phyloP scores from a whole-genome alignment of 2,888 invertebrate genomes.

The Stomorhina lunata region DNA sequence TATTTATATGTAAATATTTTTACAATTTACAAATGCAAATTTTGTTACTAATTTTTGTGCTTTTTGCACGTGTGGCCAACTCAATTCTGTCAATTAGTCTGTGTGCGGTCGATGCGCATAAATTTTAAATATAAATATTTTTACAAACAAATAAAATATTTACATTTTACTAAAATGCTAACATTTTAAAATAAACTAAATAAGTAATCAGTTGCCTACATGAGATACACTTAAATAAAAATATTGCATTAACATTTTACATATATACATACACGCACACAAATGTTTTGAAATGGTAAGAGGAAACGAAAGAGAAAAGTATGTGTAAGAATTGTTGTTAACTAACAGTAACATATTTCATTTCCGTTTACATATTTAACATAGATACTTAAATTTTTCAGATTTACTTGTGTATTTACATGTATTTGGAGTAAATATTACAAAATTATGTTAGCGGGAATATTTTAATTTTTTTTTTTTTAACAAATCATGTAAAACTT shows the following conservation, averaged over 20 bases:
- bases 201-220: no score
- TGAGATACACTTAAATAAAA: background rate
- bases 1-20: no score
- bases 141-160: background rate
- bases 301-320: no score
- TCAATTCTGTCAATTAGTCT: slow-evolving; percentile 40
- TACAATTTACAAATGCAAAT: slow-evolving; percentile 3
- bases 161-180: no score
- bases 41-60: slow-evolving; percentile 3
- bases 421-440: no score
- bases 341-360: background rate
- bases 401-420: no score
- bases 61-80: background rate
- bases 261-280: background rate
- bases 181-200: no score
- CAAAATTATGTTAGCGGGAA: no score
- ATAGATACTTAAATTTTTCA: no score
- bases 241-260: background rate
- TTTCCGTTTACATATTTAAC: slow-evolving; percentile 22
- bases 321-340: no score
- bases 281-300: background rate
- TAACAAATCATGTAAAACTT: no score
- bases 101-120: slow-evolving; percentile 10
- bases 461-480: no score
- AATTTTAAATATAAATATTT: slow-evolving; percentile 37